Evolutionary conservation across 2,797 vertebrate species (phyloP).

Genomic region (Catostomus latipinnis): DNA sequence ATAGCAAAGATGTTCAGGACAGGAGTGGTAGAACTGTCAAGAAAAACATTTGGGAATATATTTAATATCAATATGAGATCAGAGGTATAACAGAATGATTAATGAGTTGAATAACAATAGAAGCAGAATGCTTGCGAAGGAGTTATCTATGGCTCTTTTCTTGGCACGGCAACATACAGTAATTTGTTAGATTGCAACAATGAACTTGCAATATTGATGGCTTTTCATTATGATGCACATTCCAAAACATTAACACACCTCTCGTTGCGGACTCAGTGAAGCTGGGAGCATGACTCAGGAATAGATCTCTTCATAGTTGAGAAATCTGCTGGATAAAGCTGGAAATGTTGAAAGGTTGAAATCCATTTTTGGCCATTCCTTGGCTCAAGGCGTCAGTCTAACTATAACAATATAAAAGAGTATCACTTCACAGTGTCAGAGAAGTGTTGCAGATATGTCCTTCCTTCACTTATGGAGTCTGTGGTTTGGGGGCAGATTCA

Average conservation of each 20-base stretch:
- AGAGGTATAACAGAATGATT: slow-evolving; percentile 41
- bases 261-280: slow-evolving; percentile 33
- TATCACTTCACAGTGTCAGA: slow-evolving; percentile 69
- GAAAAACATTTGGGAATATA: slow-evolving; percentile 51
- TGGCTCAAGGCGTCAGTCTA: slow-evolving; percentile 64
- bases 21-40: slow-evolving; percentile 49
- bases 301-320: slow-evolving; percentile 41
- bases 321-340: slow-evolving; percentile 40
- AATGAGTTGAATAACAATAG: slow-evolving; percentile 50
- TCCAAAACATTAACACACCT: slow-evolving; percentile 49
- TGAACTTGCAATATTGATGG: slow-evolving; percentile 47
- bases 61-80: slow-evolving; percentile 52
- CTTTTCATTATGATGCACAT: slow-evolving; percentile 56
- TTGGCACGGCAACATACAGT: slow-evolving; percentile 39
- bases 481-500: slow-evolving; percentile 56
- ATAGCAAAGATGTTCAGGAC: slow-evolving; percentile 48
- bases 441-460: slow-evolving; percentile 64
- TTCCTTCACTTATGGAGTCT: slow-evolving; percentile 60
- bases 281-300: slow-evolving; percentile 44
- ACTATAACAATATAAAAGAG: slow-evolving; percentile 70
- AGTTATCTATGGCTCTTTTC: slow-evolving; percentile 47
- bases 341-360: slow-evolving; percentile 61
- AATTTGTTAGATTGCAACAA: slow-evolving; percentile 2
- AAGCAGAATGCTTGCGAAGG: slow-evolving; percentile 28
- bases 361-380: slow-evolving; percentile 70